These are phyloP conservation scores for Gortyna flavago DNA, from an alignment of 2,888 invertebrate species.

Conservation along the genomic window DNA sequence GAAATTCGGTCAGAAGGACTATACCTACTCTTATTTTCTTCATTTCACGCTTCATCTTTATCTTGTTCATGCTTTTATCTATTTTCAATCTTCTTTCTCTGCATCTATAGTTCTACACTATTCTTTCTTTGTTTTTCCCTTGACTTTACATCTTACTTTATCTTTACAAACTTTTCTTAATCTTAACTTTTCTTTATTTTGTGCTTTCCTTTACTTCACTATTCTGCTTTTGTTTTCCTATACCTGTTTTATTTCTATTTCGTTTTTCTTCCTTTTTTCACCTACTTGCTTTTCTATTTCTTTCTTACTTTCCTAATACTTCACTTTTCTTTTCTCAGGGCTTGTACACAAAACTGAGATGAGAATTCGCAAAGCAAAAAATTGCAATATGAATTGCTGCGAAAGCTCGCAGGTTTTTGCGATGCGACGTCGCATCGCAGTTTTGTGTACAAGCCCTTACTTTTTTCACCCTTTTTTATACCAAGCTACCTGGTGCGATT, in stretches of 20 bases:
- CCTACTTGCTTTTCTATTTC: neutral
- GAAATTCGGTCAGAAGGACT: neutral
- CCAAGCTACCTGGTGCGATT: slow-evolving; percentile 80
- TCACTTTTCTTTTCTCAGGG: neutral
- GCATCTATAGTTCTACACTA: neutral
- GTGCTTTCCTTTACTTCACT: neutral
- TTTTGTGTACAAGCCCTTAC: no score
- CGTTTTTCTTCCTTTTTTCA: slow-evolving; percentile 5
- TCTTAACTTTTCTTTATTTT: slow-evolving; percentile 1
- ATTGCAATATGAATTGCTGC: no score
- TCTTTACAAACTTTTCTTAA: neutral
- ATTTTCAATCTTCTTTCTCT: slow-evolving; percentile 1
- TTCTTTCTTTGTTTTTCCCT: neutral
- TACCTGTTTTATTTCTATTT: neutral
- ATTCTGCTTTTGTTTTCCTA: neutral
- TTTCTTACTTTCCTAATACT: slow-evolving; percentile 9
- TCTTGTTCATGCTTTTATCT: slow-evolving; percentile 2
- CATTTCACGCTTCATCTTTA: slow-evolving; percentile 5
- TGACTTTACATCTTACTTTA: neutral
- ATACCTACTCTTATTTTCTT: neutral
- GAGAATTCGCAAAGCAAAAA: no score
- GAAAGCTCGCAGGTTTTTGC: no score
- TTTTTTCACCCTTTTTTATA: slow-evolving; percentile 17
- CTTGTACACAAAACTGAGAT: no score
- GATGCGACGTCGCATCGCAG: no score